Evolutionary conservation across 2,888 invertebrate species (phyloP), one percentile per base, ranked within the genome.

Genomic region (Cataglyphis livida): DNA sequence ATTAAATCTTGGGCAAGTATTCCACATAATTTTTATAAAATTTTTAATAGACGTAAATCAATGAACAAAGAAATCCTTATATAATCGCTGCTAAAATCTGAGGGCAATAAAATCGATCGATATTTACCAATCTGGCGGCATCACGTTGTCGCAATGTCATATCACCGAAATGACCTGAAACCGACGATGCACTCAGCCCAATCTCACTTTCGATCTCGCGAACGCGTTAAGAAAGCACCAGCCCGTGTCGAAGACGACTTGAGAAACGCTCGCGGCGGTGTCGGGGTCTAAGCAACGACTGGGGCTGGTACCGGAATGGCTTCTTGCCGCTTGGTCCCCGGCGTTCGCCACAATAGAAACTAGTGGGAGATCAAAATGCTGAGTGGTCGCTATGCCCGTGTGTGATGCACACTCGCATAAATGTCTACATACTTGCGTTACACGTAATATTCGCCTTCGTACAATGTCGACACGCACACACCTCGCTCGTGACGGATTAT

Each of bases 311-410:
- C 88, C 90, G 87, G 92, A 91, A 93, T 91, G 92, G 92, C 87
- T 91, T 91, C 91, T 92, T 91, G 90, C 90, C 89, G 87, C 83
- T 87, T 84, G 87, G 88, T 87, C 88, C 87, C 89, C 87, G n/a
- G 88, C 92, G 89, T 90, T 92, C 90, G 87, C 91, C 89, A 92
- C 91, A 93, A 92, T 92, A 92, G 91, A 91, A 88, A 85, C 90
- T 90, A 93, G 93, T 93, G 94, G 93, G 94, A 94, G 93, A 93
- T 92, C 90, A 92, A 93, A 93, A 92, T 91, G 91, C 92, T 91
- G 92, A 91, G 91, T 91, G 88, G 84, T 83, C 84, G 73, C 38
- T 59, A 28, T 48, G 83, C 57, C 79, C 15, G 66, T 65, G 71
- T 71, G 51, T 75, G 57, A 15, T 59, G 35, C 73, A 59, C 59